Percentiles rank a stretch among this genome's conserved stretches.
These are phyloP conservation scores for Tricholauxania praeusta DNA, from an alignment of 2,888 invertebrate genomes.

Conservation along the genomic window DNA sequence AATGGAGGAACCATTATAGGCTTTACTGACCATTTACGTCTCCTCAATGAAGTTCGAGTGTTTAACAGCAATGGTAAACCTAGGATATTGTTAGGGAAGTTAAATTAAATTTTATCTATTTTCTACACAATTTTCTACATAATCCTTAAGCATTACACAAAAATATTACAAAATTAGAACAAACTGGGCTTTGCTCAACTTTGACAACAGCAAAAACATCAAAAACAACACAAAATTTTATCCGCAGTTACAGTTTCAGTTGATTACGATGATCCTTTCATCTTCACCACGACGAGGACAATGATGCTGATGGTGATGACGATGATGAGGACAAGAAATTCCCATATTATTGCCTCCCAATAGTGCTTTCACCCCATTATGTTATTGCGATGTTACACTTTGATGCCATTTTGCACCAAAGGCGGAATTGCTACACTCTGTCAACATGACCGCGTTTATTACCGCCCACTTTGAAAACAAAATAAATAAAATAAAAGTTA, in stretches of 20 bases:
- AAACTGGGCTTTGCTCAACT: no score
- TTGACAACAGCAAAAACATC: background rate
- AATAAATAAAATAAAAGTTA: slow-evolving; percentile 33
- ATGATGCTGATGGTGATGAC: background rate
- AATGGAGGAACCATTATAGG: no score
- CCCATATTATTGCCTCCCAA: no score
- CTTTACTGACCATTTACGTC: no score
- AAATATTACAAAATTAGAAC: no score
- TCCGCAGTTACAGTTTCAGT: slow-evolving; percentile 27
- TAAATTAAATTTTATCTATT: no score
- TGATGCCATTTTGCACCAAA: slow-evolving; percentile 53
- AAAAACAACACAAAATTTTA: slow-evolving; percentile 22
- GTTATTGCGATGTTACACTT: background rate
- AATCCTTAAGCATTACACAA: no score
- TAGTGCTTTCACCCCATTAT: background rate
- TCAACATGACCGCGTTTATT: background rate
- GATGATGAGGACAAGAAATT: background rate
- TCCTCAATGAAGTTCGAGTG: no score
- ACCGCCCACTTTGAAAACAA: slow-evolving; percentile 1
- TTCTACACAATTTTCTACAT: no score
- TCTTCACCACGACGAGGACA: slow-evolving; percentile 35
- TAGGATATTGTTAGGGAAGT: no score
- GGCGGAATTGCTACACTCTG: slow-evolving; percentile 43
- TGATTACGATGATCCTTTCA: slow-evolving; percentile 47
- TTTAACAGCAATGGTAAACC: no score